phyloP scores from a whole-genome alignment of 2,888 invertebrate genomes.

The Amblyjoppa proteus region DNA sequence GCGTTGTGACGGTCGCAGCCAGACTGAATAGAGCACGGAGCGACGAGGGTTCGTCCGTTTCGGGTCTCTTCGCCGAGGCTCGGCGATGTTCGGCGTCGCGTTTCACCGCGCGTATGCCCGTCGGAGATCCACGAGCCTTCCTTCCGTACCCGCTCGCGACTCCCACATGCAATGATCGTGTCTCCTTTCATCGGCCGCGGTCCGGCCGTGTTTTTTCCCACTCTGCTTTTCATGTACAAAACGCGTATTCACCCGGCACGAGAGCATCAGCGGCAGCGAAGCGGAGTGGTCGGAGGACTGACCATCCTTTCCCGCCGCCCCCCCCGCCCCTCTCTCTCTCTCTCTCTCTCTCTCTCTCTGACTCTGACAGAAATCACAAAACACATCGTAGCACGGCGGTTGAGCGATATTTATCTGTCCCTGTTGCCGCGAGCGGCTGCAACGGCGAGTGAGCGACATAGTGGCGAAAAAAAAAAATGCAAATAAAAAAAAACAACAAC shows the following conservation, averaged over 20 bases:
- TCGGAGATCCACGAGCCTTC: slow-evolving; percentile 64
- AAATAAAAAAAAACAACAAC: neutral
- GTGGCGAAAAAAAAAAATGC: neutral
- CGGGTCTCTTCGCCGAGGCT: slow-evolving; percentile 71
- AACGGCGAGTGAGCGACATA: neutral
- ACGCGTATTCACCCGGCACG: slow-evolving; percentile 35
- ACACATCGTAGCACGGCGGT: slow-evolving; percentile 48
- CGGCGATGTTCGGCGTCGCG: slow-evolving; percentile 73
- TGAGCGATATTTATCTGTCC: slow-evolving; percentile 46
- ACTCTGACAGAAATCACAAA: slow-evolving; percentile 63
- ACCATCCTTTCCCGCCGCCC: slow-evolving; percentile 33
- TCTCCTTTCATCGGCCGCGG: slow-evolving; percentile 32
- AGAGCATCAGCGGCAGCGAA: slow-evolving; percentile 33
- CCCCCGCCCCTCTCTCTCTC: neutral
- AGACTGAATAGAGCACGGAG: slow-evolving; percentile 79
- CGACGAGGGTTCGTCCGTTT: slow-evolving; percentile 72
- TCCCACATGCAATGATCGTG: slow-evolving; percentile 54
- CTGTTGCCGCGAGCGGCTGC: slow-evolving; percentile 4
- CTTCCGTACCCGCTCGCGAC: slow-evolving; percentile 74
- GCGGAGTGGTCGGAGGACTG: slow-evolving; percentile 46
- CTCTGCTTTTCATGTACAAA: slow-evolving; percentile 13
- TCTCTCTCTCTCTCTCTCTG: slow-evolving; percentile 1
- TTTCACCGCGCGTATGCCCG: slow-evolving; percentile 72
- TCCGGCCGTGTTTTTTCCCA: slow-evolving; percentile 8
- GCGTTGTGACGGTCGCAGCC: slow-evolving; percentile 81